phyloP scores from a whole-genome alignment of 2,797 vertebrate species.

The Buphagus erythrorhynchus region DNA sequence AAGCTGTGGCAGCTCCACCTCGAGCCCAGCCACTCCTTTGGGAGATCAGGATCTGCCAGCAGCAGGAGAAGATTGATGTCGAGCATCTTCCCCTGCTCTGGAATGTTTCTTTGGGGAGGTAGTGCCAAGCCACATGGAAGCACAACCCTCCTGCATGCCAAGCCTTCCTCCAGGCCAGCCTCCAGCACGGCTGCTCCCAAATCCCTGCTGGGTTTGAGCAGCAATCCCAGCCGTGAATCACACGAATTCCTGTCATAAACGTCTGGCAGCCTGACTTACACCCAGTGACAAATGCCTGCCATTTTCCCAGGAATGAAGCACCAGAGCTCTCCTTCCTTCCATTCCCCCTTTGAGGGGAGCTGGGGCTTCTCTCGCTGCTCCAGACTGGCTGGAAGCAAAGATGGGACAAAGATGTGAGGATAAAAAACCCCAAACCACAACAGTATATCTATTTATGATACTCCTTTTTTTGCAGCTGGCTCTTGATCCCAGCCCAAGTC shows the following conservation, averaged over 20 bases:
- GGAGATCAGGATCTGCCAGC: not conserved
- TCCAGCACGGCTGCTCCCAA: not conserved
- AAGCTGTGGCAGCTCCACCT: not conserved
- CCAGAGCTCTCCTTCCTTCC: not conserved
- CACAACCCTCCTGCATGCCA: not conserved
- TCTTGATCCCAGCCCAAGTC: not conserved
- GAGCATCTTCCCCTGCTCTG: not conserved
- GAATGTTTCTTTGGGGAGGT: not conserved
- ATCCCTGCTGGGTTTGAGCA: not conserved
- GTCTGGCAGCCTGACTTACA: not conserved
- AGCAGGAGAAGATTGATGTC: not conserved
- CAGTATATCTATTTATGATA: not conserved
- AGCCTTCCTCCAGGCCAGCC: not conserved
- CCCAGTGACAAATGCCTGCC: not conserved
- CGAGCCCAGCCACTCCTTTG: not conserved
- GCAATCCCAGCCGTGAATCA: not conserved
- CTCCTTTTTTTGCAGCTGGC: not conserved
- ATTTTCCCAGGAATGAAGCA: not conserved
- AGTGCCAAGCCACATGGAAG: constrained; percentile 1
- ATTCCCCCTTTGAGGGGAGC: not conserved
- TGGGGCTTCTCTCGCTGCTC: not conserved
- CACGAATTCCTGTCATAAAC: not conserved
- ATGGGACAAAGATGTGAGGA: not conserved
- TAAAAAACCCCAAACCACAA: not conserved
- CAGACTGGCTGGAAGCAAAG: not conserved